A percentile compares a stretch with the other conserved stretches of the same genome.
Evolutionary conservation across 2,888 invertebrate genomes (phyloP).

Genomic region (Macroteleia sp.): DNA sequence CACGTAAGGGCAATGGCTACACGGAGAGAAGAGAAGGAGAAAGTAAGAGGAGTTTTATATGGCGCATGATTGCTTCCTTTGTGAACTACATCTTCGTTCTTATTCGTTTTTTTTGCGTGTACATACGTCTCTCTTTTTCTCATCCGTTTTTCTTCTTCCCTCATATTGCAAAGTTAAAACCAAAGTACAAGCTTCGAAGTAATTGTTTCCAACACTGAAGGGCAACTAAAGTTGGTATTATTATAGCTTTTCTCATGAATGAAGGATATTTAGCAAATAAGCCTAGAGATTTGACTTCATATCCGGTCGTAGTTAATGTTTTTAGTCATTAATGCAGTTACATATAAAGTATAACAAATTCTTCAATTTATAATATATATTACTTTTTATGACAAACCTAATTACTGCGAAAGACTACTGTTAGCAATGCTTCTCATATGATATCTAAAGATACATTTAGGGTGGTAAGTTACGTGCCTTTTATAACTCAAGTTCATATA

Average conservation of each 20-base stretch:
- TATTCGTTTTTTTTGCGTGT: conserved; percentile 41
- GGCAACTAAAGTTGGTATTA: conserved; percentile 10
- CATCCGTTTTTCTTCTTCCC: not conserved
- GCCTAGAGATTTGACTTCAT: too few relatives aligned
- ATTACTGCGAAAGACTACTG: too few relatives aligned
- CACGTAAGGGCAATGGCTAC: conserved; percentile 60
- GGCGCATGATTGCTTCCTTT: conserved; percentile 60
- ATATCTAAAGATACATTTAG: too few relatives aligned
- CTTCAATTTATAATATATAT: too few relatives aligned
- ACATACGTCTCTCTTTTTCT: not conserved
- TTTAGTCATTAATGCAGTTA: too few relatives aligned
- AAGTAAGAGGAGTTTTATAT: conserved; percentile 57
- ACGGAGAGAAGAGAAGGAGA: conserved; percentile 54
- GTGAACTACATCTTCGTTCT: conserved; percentile 60
- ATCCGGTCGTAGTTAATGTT: too few relatives aligned
- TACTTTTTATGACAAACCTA: too few relatives aligned
- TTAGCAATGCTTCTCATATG: too few relatives aligned
- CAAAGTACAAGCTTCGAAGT: conserved; percentile 29
- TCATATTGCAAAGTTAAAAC: conserved; percentile 11
- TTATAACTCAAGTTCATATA: too few relatives aligned
- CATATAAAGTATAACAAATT: too few relatives aligned
- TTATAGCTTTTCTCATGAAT: conserved; percentile 21
- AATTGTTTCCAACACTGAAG: conserved; percentile 29
- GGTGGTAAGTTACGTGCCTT: too few relatives aligned
- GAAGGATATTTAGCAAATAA: not conserved